Conservation (phyloP, 2,888 invertebrate species). For the Tachina fera region DNA sequence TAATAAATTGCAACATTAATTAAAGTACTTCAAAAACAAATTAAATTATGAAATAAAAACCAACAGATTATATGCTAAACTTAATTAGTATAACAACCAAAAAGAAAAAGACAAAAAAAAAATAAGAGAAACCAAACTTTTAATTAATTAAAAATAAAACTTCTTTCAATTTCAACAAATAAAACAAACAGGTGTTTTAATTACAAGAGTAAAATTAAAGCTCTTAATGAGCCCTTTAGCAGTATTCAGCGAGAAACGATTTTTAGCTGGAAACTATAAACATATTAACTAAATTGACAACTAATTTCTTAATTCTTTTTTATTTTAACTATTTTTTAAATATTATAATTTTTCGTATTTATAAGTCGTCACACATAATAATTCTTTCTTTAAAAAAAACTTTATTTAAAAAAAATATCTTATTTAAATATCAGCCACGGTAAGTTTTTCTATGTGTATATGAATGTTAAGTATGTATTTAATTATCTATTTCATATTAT, state of each 20-base stretch:
- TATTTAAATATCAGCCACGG: slow-evolving; percentile 53
- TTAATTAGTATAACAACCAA: slow-evolving; percentile 57
- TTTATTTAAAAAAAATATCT: slow-evolving; percentile 15
- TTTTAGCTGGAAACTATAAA: slow-evolving; percentile 13
- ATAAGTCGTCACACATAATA: slow-evolving; percentile 20
- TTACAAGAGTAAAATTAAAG: slow-evolving; percentile 1
- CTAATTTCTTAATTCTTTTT: slow-evolving; percentile 11
- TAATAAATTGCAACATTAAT: slow-evolving; percentile 70
- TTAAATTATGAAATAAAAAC: slow-evolving; percentile 52
- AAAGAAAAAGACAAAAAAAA: slow-evolving; percentile 7
- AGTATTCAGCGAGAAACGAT: slow-evolving; percentile 9
- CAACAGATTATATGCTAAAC: slow-evolving; percentile 66
- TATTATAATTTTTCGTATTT: slow-evolving; percentile 15
- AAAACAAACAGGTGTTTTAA: slow-evolving; percentile 66
- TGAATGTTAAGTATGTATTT: slow-evolving; percentile 71
- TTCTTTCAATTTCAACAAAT: slow-evolving; percentile 71
- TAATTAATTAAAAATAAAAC: slow-evolving; percentile 71
- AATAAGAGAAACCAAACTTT: slow-evolving; percentile 57
- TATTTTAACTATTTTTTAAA: slow-evolving; percentile 14
- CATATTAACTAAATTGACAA: slow-evolving; percentile 13
- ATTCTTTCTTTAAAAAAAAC: slow-evolving; percentile 16
- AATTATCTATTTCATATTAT: slow-evolving; percentile 42
- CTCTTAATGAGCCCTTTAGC: background rate
- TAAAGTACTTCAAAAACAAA: slow-evolving; percentile 60
- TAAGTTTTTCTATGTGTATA: slow-evolving; percentile 69